Conservation (phyloP, 53 echinoderm and acorn worm species). For the Mesocentrotus franciscanus region DNA sequence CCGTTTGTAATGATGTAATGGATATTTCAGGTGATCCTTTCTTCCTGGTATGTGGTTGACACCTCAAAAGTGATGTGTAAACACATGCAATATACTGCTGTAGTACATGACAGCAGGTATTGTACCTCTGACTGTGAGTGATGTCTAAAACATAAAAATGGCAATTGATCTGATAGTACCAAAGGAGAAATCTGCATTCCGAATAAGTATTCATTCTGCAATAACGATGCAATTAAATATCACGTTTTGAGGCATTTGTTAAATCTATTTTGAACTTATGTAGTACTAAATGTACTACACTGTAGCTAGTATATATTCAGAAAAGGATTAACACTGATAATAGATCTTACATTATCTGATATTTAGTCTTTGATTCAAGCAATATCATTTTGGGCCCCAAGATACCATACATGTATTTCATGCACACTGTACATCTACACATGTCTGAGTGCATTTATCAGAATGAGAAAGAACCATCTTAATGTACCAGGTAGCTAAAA, state of each 20-base stretch:
- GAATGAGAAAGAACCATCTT: too few species aligned
- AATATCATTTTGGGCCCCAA: too few species aligned
- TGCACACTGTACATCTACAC: background rate
- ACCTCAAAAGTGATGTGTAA: background rate
- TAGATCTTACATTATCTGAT: too few species aligned
- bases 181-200: background rate
- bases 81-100: background rate
- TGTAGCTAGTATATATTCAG: too few species aligned
- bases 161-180: background rate
- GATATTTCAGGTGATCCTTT: slow-evolving; percentile 19
- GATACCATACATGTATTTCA: background rate
- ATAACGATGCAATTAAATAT: too few species aligned
- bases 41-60: slow-evolving; percentile 1
- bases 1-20: background rate
- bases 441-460: too few species aligned
- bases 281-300: too few species aligned
- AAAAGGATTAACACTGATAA: too few species aligned
- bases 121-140: background rate
- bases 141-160: background rate
- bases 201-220: background rate
- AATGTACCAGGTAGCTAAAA: too few species aligned
- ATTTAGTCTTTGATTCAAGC: too few species aligned
- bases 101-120: background rate
- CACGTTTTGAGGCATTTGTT: too few species aligned
- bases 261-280: too few species aligned